These are phyloP conservation scores for Passerina amoena DNA, from an alignment of 2,113 vertebrate genomes.

Conservation along the genomic window DNA sequence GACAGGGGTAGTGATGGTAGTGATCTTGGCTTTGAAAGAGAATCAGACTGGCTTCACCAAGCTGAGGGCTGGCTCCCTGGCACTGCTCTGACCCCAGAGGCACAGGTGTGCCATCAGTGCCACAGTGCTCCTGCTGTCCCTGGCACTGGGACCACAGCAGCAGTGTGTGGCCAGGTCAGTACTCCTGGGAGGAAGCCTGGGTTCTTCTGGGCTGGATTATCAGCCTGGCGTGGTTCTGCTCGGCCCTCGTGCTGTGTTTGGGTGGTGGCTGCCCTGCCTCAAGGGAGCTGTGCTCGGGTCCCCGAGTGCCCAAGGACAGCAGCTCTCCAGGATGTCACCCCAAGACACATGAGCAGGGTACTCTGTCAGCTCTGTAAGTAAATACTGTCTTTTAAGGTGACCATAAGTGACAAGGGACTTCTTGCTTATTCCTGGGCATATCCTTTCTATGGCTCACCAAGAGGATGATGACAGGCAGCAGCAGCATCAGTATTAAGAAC, in stretches of 20 bases:
- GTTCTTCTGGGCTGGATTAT: accelerated
- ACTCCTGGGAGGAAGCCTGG: neutral
- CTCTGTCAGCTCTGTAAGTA: neutral
- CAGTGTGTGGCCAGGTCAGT: neutral
- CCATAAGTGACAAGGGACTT: neutral
- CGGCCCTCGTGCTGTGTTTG: accelerated
- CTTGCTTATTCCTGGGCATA: neutral
- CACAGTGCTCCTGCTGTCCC: accelerated
- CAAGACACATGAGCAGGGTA: accelerated
- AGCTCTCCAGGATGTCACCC: neutral
- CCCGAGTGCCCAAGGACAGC: accelerated
- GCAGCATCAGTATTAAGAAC: neutral
- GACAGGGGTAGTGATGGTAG: neutral
- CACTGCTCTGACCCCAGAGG: accelerated
- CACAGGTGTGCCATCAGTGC: neutral
- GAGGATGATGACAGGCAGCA: neutral
- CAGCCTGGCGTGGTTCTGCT: accelerated
- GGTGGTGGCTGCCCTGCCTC: accelerated
- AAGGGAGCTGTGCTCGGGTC: accelerated
- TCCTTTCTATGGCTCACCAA: neutral
- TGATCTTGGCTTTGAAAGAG: neutral
- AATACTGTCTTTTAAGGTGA: neutral
- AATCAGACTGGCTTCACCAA: accelerated
- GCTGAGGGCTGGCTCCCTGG: neutral
- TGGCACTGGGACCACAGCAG: accelerated